Conservation (phyloP, 2,888 invertebrate species). For the Campoletis raptor region DNA sequence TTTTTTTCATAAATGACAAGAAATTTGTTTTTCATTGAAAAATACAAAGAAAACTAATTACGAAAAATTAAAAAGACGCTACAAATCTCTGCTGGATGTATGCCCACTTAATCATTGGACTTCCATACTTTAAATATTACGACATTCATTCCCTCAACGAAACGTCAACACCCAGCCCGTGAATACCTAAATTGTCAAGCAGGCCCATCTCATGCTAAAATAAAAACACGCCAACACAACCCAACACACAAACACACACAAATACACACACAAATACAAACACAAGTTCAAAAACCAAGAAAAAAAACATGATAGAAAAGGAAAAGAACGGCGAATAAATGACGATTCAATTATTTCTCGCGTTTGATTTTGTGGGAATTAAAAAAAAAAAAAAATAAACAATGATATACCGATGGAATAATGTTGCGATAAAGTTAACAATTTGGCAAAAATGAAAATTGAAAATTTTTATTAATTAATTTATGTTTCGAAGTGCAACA, state of each 20-base stretch:
- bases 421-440: conserved; percentile 18
- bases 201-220: conserved; percentile 30
- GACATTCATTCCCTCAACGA: conserved; percentile 44
- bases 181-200: conserved; percentile 18
- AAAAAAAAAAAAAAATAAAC: conserved; percentile 1
- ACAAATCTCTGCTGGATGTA: conserved; percentile 66
- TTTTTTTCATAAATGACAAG: neutral
- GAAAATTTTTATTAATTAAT: neutral
- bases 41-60: conserved; percentile 30
- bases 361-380: conserved; percentile 40
- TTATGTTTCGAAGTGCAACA: conserved; percentile 26
- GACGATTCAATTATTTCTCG: conserved; percentile 34
- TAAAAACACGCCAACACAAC: conserved; percentile 31
- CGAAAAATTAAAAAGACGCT: conserved; percentile 54
- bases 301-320: conserved; percentile 20
- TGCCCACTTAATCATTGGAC: conserved; percentile 72
- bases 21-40: conserved; percentile 3
- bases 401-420: conserved; percentile 54
- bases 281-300: neutral
- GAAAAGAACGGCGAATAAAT: conserved; percentile 9
- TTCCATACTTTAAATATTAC: conserved; percentile 72
- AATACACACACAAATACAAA: neutral
- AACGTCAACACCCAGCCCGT: conserved; percentile 44
- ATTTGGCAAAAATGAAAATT: conserved; percentile 40
- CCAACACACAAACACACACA: conserved; percentile 27